Base-by-base conservation (phyloP, 1,140 invertebrate species). In the Harpegnathos saltator region DNA sequence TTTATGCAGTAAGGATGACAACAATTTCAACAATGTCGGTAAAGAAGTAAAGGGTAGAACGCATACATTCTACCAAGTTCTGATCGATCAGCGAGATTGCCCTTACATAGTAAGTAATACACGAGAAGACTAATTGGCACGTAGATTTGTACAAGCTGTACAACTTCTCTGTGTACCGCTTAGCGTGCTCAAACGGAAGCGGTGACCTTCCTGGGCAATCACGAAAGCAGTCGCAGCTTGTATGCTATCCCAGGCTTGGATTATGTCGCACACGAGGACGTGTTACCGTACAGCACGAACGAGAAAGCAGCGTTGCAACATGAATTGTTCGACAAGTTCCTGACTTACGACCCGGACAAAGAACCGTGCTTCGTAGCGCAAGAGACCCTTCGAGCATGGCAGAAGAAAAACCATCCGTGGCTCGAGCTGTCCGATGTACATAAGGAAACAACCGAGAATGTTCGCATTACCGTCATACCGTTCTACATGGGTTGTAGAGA, bases 331-430 rank as follows among this genome's bases (percentile, higher is more conserved):
- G 98, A 99, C 90, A 99, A 99, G 95, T 99, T 99, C 94, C 95
- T 99, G 48, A 95, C 96, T 73, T 96, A 97, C 92, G 96, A 97
- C 89, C 95, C 97, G 9, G 97, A 97, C 74, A 97, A 96, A 95
- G 98, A 98, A 93, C 98, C 98, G 1, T 97, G 97, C 0, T 99
- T 98, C 95, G 94, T 96, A 71, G 96, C 98, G 0, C 96, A 98
- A 94, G 98, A 99, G 91, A 99, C 98, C 0, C 94, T 99, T 1
- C 95, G 96, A 89, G 97, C 98, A 0, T 99, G 98, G 98, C 98
- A 99, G 93, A 98, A 99, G 90, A 99, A 98, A 91, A 99, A 99
- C 95, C 98, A 99, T 94, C 98, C 98, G 0, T 99, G 98, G 98
- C 92, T 99, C 54, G 98, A 99, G 92, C 94, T 99, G 63, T 98